These are phyloP conservation scores for Apeira syringaria DNA, from an alignment of 2,888 invertebrate genomes.

Conservation along the genomic window DNA sequence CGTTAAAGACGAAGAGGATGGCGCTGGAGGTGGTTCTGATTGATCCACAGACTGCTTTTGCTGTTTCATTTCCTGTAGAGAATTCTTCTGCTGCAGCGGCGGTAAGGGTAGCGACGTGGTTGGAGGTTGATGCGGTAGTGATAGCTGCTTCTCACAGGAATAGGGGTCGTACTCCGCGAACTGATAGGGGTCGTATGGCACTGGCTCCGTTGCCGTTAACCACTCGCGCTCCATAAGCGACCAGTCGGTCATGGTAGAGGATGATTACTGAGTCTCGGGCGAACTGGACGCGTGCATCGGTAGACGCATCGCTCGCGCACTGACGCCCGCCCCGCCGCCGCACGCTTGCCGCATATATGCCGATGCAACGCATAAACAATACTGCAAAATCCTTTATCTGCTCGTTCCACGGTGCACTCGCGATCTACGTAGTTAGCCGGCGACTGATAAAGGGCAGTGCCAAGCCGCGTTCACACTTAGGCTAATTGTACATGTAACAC, in stretches of 20 bases:
- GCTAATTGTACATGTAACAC: too few species aligned
- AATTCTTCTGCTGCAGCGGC: conserved; percentile 18
- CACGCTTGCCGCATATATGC: conserved; percentile 36
- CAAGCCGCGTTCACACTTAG: conserved; percentile 38
- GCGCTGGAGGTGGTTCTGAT: too few species aligned
- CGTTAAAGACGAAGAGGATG: too few species aligned
- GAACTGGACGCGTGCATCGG: conserved; percentile 58
- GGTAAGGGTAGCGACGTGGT: conserved; percentile 27
- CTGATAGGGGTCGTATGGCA: conserved; percentile 41
- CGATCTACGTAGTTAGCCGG: conserved; percentile 48
- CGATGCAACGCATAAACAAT: conserved; percentile 66
- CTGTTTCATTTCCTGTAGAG: too few species aligned
- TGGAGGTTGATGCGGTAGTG: conserved; percentile 16
- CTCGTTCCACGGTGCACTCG: conserved; percentile 43
- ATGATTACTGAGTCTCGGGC: conserved; percentile 45
- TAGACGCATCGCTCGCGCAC: conserved; percentile 63
- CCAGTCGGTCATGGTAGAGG: conserved; percentile 56
- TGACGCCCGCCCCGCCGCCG: conserved; percentile 48
- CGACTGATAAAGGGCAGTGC: conserved; percentile 55
- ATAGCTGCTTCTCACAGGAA: conserved; percentile 32
- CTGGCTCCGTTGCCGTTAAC: conserved; percentile 39
- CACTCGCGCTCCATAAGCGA: conserved; percentile 46
- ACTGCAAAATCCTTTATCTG: conserved; percentile 73
- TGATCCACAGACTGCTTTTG: too few species aligned
- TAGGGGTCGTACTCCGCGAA: conserved; percentile 39